Evolutionary conservation across 2,888 invertebrate genomes (phyloP).

Genomic region (Dilophus febrilis): DNA sequence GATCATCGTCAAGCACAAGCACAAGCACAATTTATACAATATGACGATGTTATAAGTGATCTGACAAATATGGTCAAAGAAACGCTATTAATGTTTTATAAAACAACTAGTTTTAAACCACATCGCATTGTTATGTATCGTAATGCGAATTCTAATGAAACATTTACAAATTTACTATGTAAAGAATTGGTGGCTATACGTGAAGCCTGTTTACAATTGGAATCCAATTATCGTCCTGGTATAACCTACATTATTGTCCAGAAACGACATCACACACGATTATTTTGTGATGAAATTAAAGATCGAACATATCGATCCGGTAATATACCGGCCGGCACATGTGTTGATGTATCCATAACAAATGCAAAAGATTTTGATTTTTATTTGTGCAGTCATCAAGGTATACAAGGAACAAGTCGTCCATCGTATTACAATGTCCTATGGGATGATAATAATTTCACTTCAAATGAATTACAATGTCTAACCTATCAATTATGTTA

Average conservation of each 20-base stretch:
- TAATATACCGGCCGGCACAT: constrained; percentile 99
- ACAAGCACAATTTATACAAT: constrained; percentile 39
- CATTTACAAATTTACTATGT: constrained; percentile 91
- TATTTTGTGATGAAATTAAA: constrained; percentile 98
- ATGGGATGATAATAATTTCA: constrained; percentile 99
- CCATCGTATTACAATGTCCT: constrained; percentile 99
- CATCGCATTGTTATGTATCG: constrained; percentile 97
- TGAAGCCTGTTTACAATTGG: constrained; percentile 94
- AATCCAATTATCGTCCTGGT: constrained; percentile 96
- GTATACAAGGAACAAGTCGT: constrained; percentile 94
- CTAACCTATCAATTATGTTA: constrained; percentile 99
- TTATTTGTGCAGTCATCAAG: constrained; percentile 96
- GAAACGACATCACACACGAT: constrained; percentile 94
- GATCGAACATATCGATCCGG: constrained; percentile 98
- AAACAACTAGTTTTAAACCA: constrained; percentile 98
- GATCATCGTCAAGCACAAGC: constrained; percentile 31
- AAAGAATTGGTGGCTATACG: constrained; percentile 95
- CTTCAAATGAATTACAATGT: constrained; percentile 97
- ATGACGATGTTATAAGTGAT: constrained; percentile 98
- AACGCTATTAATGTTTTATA: constrained; percentile 96
- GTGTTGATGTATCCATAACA: constrained; percentile 98
- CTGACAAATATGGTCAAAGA: constrained; percentile 97
- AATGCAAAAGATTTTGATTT: constrained; percentile 99
- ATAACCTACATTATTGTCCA: constrained; percentile 98
- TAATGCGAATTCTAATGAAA: constrained; percentile 99